These are phyloP conservation scores for Nettapus auritus DNA, from an alignment of 2,113 vertebrate species.

Conservation along the genomic window DNA sequence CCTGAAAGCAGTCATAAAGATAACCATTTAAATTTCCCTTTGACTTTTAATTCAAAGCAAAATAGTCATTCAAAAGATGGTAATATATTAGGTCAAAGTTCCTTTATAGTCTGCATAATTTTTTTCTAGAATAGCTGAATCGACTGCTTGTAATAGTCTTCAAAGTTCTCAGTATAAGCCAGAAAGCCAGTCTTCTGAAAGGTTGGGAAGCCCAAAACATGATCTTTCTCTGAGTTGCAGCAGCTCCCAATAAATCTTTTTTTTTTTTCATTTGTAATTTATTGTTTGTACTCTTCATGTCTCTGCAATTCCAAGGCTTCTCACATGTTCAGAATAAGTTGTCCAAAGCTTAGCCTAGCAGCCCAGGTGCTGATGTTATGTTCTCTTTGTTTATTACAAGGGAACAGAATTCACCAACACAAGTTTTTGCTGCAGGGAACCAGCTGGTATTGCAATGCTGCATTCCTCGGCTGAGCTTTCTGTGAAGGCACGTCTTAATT, in stretches of 20 bases:
- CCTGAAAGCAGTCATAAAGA: background rate
- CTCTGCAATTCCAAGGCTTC: background rate
- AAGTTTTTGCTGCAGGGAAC: background rate
- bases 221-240: background rate
- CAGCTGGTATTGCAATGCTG: background rate
- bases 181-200: constrained; percentile 35
- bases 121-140: constrained; percentile 40
- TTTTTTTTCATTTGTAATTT: constrained; percentile 38
- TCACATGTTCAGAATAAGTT: background rate
- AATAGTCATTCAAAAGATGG: background rate
- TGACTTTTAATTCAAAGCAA: constrained; percentile 48
- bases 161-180: constrained; percentile 45
- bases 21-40: constrained; percentile 26
- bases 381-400: background rate
- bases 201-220: constrained; percentile 2
- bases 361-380: background rate
- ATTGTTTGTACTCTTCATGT: background rate
- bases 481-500: background rate
- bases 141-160: constrained; percentile 22
- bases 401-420: background rate
- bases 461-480: background rate
- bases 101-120: constrained; percentile 43
- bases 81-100: constrained; percentile 14
- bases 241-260: constrained; percentile 43
- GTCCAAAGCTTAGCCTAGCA: background rate